Evolutionary conservation across 2,888 invertebrate species (phyloP), one percentile per base, ranked within the genome.

Genomic region (Leucophenga maculata): DNA sequence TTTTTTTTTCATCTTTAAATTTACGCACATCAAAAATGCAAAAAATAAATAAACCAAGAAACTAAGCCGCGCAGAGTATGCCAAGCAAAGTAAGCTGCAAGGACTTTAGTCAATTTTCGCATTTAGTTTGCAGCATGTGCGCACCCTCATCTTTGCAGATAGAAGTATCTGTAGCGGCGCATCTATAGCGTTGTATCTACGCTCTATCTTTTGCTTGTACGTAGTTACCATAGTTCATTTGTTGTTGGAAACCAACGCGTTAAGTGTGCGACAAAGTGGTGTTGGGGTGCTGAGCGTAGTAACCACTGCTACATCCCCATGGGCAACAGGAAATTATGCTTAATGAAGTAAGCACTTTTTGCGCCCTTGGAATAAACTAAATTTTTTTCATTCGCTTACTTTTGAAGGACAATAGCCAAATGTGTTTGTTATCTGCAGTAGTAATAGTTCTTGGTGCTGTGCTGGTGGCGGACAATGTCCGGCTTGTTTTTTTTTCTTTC

Each of bases 301-400:
- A 77, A 69, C 8, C 39, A 39, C 11, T 39, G 39, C 39, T 44
- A 72, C 74, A 75, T 80, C 75, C 73, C 60, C 76, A 11, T 1
- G 62, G 62, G 62, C 62, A 64, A 64, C 46, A 80, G 79, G 79
- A 80, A 80, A 80, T 80, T 80, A 80, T 80, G 79, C 79, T 83
- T 80, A 80, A 80, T 80, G 83, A 80, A 80, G 81, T 80, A 80
- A 80, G 79, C 79, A 80, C 75, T 75, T 75, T 75, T 72, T 67
- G 70, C 50, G 65, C 68, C 62, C 59, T 20, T 44, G 59, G 26
- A 26, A 26, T 14, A 65, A 57, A 52, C 50, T 20, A 11, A 22
- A 48, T 59, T 9, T 14, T 46, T 31, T n/a, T 60, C 48, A 50
- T 65, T 6, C 32, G 8, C 4, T 60, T 20, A 55, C 22, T 50